Evolutionary conservation across 2,113 vertebrate species (phyloP).

Genomic region (Tympanuchus pallidicinctus): DNA sequence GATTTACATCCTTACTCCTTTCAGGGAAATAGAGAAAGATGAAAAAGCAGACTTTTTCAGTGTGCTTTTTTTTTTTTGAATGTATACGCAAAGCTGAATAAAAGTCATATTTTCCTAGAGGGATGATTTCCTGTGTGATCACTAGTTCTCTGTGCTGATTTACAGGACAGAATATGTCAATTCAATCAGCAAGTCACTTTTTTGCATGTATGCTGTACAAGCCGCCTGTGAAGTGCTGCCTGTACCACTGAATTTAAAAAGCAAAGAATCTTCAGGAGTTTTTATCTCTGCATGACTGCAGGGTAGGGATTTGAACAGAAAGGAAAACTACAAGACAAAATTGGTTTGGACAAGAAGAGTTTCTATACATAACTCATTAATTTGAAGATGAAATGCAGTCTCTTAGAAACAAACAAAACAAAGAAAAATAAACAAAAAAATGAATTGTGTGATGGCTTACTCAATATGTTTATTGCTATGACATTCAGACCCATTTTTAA

Average conservation of each 20-base stretch:
- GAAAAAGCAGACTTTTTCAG: not conserved
- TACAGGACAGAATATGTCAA: constrained; percentile 61
- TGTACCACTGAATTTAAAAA: constrained; percentile 55
- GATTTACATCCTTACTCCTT: not conserved
- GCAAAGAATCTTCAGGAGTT: constrained; percentile 46
- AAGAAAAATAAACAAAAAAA: not conserved
- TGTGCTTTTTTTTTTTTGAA: constrained; percentile 5
- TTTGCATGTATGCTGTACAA: not conserved
- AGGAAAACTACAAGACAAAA: constrained; percentile 51
- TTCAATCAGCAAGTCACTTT: constrained; percentile 41
- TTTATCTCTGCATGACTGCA: constrained; percentile 58
- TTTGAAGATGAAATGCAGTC: constrained; percentile 51
- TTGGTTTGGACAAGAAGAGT: constrained; percentile 54
- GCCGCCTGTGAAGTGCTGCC: constrained; percentile 37
- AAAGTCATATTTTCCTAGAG: constrained; percentile 30
- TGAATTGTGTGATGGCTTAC: not conserved
- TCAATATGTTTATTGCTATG: constrained; percentile 8
- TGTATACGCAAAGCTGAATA: not conserved
- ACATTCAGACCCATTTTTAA: constrained; percentile 4
- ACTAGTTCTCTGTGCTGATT: constrained; percentile 45
- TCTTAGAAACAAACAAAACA: constrained; percentile 26
- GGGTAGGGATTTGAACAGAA: constrained; percentile 54
- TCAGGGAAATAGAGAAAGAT: not conserved
- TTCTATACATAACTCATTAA: constrained; percentile 65
- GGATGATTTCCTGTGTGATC: constrained; percentile 61